Evolutionary conservation across 2,113 vertebrate genomes (phyloP).

Genomic region (Micronycteris hirsuta): DNA sequence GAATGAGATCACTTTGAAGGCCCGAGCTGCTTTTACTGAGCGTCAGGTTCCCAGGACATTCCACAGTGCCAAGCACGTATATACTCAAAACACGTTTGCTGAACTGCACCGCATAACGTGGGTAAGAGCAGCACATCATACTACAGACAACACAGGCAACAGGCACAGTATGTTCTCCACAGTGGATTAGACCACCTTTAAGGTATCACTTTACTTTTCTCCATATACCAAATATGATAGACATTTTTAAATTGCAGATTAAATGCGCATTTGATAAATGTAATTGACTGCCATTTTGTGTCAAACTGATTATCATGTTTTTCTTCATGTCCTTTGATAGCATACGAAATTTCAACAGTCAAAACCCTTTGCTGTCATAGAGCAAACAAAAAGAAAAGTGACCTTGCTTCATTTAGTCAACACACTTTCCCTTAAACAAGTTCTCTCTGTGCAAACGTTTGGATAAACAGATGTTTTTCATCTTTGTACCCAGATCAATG

Average conservation of each 20-base stretch:
- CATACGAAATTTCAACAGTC: constrained; percentile 22
- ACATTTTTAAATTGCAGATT: background rate
- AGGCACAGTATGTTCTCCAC: background rate
- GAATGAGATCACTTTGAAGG: background rate
- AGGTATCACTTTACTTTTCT: background rate
- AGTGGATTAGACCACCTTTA: background rate
- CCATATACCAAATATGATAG: background rate
- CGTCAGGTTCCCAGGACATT: background rate
- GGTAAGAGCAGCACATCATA: background rate
- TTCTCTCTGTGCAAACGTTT: constrained; percentile 43
- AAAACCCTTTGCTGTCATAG: constrained; percentile 46
- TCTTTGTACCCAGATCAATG: constrained; percentile 59
- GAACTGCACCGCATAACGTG: background rate
- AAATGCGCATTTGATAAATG: background rate
- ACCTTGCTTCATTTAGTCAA: constrained; percentile 60
- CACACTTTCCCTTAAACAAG: constrained; percentile 41
- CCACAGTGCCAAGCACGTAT: background rate
- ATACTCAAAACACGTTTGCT: background rate
- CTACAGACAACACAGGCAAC: background rate
- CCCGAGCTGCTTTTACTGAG: background rate
- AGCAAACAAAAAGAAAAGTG: constrained; percentile 27
- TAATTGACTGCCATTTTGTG: background rate
- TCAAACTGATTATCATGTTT: background rate
- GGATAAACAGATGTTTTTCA: constrained; percentile 1
- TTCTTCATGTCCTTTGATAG: background rate